These are phyloP conservation scores for Perca fluviatilis DNA, from an alignment of 2,113 vertebrate species.

Conservation along the genomic window DNA sequence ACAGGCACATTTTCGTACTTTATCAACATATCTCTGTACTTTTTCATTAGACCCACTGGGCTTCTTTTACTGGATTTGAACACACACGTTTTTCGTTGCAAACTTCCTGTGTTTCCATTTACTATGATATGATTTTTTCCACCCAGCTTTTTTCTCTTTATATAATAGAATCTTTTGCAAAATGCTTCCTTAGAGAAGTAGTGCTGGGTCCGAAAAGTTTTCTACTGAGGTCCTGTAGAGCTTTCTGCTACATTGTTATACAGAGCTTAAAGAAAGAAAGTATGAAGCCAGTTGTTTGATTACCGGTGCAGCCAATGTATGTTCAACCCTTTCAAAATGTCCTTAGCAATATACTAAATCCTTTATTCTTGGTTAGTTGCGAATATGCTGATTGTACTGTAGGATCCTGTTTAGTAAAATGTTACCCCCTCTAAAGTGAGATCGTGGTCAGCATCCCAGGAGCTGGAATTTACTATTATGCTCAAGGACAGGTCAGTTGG, in stretches of 20 bases:
- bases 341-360: neutral
- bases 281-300: neutral
- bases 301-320: neutral
- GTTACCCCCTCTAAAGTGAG: neutral
- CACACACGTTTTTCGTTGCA: neutral
- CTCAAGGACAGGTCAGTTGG: neutral
- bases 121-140: neutral
- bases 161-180: neutral
- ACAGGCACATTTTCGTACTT: no score
- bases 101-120: neutral
- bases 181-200: neutral
- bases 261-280: neutral
- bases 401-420: neutral
- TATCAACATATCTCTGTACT: neutral
- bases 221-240: neutral
- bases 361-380: neutral
- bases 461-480: slow-evolving; percentile 3
- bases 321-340: neutral
- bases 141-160: neutral
- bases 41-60: neutral
- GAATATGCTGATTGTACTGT: neutral
- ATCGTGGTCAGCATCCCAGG: neutral
- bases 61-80: neutral
- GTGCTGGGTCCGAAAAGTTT: neutral
- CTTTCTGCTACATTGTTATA: neutral